These are phyloP conservation scores for Agrochola circellaris DNA, from an alignment of 2,888 invertebrate genomes.

Conservation along the genomic window DNA sequence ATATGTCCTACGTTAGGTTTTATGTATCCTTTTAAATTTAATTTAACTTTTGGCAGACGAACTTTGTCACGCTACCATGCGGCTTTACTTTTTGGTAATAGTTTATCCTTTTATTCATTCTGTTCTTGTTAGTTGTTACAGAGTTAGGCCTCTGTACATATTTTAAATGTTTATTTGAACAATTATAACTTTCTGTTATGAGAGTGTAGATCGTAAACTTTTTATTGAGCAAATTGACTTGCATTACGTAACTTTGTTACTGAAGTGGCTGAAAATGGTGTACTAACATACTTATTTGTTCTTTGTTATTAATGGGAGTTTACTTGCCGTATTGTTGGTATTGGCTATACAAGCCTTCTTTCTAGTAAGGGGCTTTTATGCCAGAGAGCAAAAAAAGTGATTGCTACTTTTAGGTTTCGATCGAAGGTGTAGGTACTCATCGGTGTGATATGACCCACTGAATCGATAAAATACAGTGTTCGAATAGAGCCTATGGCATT, in stretches of 20 bases:
- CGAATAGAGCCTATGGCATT: too few relatives aligned
- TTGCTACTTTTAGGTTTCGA: neutral
- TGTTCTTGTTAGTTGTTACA: conserved; percentile 11
- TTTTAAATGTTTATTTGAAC: conserved; percentile 40
- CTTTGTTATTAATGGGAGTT: conserved; percentile 33
- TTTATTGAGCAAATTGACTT: conserved; percentile 54
- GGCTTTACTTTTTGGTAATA: conserved; percentile 40
- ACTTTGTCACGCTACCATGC: conserved; percentile 32
- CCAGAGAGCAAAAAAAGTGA: neutral
- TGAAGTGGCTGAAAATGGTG: conserved; percentile 52
- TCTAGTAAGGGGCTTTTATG: neutral
- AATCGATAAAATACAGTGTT: neutral
- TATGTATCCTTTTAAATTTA: conserved; percentile 66
- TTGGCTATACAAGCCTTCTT: neutral
- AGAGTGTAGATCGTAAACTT: conserved; percentile 40
- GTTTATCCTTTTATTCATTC: conserved; percentile 45
- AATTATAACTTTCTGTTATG: conserved; percentile 47
- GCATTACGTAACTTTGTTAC: conserved; percentile 46
- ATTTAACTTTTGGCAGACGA: conserved; percentile 53
- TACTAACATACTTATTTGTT: conserved; percentile 43
- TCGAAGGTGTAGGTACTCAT: neutral
- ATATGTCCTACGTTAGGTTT: conserved; percentile 71
- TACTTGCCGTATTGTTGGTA: neutral
- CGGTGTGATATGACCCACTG: neutral
- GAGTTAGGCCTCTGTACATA: conserved; percentile 16